Evolutionary conservation across 30 jellyfish, hydroid and myxozoan genomes (phyloP).

Genomic region (Catostylus mosaicus): DNA sequence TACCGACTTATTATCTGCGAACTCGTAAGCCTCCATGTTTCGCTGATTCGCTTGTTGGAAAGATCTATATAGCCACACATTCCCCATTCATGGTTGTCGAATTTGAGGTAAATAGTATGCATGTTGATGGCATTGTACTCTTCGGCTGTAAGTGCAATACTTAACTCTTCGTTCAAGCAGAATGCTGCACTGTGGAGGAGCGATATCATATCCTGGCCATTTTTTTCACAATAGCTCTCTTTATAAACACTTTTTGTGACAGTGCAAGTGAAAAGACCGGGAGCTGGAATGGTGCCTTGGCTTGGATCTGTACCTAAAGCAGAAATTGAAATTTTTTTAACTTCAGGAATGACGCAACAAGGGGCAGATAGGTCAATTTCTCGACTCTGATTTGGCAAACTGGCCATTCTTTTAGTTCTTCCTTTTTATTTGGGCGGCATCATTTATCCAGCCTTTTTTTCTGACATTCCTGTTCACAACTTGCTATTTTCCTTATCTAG

Average conservation of each 20-base stretch:
- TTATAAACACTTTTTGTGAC: slow-evolving; percentile 6
- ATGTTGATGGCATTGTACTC: slow-evolving; percentile 3
- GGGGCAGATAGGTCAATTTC: too few species aligned
- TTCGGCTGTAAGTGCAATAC: not conserved
- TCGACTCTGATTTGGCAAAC: too few species aligned
- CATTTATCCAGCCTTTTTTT: too few species aligned
- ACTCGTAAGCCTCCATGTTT: not conserved
- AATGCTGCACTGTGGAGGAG: slow-evolving; percentile 23
- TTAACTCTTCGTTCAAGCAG: slow-evolving; percentile 4
- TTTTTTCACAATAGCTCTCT: not conserved
- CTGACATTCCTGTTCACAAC: too few species aligned
- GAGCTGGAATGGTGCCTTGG: slow-evolving; percentile 2
- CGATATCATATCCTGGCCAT: not conserved
- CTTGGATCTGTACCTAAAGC: slow-evolving; percentile 2
- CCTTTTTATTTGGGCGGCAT: too few species aligned
- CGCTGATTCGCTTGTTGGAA: slow-evolving; percentile 1
- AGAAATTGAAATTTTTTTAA: not conserved
- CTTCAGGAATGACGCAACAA: too few species aligned
- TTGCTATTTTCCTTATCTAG: too few species aligned
- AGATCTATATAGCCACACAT: slow-evolving; percentile 12
- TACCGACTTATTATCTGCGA: not conserved
- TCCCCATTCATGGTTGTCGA: slow-evolving; percentile 27
- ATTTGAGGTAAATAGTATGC: slow-evolving; percentile 2
- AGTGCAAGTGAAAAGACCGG: slow-evolving; percentile 15
- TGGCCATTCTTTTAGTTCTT: too few species aligned